A percentile compares a stretch with the other conserved stretches of the same genome.
These are phyloP conservation scores for Peromyscus melanophrys DNA, from an alignment of 2,797 vertebrate genomes.

Conservation along the genomic window DNA sequence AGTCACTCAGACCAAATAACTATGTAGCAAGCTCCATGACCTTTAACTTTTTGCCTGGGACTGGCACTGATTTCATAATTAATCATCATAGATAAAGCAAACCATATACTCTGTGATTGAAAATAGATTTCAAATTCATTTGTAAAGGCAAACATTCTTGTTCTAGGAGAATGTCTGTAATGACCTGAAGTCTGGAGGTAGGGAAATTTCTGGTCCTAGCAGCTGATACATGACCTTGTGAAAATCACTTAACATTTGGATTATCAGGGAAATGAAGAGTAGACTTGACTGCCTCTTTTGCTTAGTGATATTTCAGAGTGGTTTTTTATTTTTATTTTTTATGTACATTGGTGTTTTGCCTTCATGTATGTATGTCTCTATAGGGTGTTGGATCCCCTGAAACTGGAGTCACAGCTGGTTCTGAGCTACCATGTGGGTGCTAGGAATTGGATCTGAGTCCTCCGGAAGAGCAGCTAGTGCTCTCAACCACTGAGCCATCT, in stretches of 20 bases:
- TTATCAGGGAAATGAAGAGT: conserved; percentile 38
- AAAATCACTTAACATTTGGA: conserved; percentile 5
- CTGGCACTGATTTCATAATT: conserved; percentile 30
- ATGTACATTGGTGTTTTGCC: neutral
- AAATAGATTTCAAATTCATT: neutral
- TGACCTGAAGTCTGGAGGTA: neutral
- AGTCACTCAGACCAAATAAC: conserved; percentile 43
- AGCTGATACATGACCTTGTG: conserved; percentile 15
- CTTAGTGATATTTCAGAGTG: neutral
- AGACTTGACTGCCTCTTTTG: conserved; percentile 42
- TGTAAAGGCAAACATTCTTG: neutral
- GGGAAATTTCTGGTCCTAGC: conserved; percentile 13
- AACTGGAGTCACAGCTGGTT: neutral
- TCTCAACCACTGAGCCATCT: neutral
- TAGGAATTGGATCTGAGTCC: neutral
- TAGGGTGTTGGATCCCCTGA: neutral
- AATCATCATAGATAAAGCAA: neutral
- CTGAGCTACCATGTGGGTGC: neutral
- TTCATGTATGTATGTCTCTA: neutral
- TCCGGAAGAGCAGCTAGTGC: neutral
- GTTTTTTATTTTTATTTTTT: neutral
- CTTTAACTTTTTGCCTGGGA: conserved; percentile 48
- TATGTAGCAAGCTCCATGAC: neutral
- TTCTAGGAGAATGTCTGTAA: neutral
- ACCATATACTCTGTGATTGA: conserved; percentile 22